Percentiles rank a stretch among this genome's conserved stretches.
These are phyloP conservation scores for Cephalopholis sonnerati DNA, from an alignment of 2,113 vertebrate genomes.

Conservation along the genomic window DNA sequence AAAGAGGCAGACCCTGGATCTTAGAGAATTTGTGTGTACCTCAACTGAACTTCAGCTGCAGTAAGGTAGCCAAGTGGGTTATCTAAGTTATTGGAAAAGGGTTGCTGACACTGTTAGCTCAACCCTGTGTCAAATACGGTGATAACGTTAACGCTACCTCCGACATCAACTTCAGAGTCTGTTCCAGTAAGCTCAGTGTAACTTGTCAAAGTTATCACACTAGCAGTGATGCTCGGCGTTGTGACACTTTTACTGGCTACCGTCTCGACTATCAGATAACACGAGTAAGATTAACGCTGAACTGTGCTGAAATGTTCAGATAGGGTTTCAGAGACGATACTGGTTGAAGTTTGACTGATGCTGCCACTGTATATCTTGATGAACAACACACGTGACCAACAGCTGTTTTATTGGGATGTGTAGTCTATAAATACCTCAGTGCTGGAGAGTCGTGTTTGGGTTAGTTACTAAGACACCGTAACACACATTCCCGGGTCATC, in stretches of 20 bases:
- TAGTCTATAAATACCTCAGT: constrained; percentile 79
- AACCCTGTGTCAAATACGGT: neutral
- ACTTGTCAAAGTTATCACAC: constrained; percentile 45
- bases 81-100: neutral
- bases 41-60: neutral
- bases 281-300: neutral
- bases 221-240: neutral
- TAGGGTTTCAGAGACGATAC: constrained; percentile 13
- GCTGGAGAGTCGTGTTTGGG: constrained; percentile 11
- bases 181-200: constrained; percentile 36
- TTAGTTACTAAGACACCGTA: neutral
- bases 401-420: constrained; percentile 74
- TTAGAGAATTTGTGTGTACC: neutral
- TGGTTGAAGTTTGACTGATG: constrained; percentile 4
- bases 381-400: constrained; percentile 68
- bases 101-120: too few relatives aligned
- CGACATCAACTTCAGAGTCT: constrained; percentile 32
- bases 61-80: too few relatives aligned
- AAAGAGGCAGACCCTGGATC: constrained; percentile 2
- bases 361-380: constrained; percentile 41
- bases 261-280: neutral
- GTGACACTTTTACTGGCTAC: neutral
- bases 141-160: neutral
- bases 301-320: neutral
- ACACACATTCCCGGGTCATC: neutral